phyloP scores from a whole-genome alignment of 2,888 invertebrate species.

The Allolobophora icterica region DNA sequence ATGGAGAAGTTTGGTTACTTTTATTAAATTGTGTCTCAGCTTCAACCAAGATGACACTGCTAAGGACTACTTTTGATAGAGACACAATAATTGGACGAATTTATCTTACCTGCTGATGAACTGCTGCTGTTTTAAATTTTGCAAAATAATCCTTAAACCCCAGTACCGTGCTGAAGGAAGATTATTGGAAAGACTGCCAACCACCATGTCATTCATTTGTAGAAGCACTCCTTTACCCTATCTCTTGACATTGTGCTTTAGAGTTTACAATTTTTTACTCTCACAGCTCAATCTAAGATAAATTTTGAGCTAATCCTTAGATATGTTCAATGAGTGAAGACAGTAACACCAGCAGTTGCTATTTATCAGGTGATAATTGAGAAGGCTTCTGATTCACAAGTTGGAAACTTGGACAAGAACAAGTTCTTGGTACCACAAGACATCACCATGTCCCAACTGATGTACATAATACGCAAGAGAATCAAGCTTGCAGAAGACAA shows the following conservation, averaged over 20 bases:
- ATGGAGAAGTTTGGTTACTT: too few relatives aligned
- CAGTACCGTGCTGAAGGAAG: too few relatives aligned
- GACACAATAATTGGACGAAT: too few relatives aligned
- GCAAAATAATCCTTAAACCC: too few relatives aligned
- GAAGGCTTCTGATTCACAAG: neutral
- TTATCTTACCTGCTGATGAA: too few relatives aligned
- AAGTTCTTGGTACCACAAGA: conserved; percentile 7
- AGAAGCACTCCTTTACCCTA: neutral
- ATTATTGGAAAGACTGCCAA: too few relatives aligned
- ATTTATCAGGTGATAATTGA: conserved; percentile 22
- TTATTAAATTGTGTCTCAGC: too few relatives aligned
- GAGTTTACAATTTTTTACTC: neutral
- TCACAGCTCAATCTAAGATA: neutral
- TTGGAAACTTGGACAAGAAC: conserved; percentile 23
- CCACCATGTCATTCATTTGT: neutral
- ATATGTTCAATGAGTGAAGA: neutral
- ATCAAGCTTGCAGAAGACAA: conserved; percentile 21
- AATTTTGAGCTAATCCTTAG: neutral
- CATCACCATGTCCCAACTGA: conserved; percentile 28
- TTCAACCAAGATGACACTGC: too few relatives aligned
- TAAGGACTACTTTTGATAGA: too few relatives aligned
- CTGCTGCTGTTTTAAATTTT: too few relatives aligned
- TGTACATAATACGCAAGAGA: conserved; percentile 23
- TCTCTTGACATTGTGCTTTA: neutral
- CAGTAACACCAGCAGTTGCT: neutral